Percentiles rank a stretch among this genome's conserved stretches.
Conservation (phyloP, 2,888 invertebrate genomes). For the Hirtodrosophila histrioides region DNA sequence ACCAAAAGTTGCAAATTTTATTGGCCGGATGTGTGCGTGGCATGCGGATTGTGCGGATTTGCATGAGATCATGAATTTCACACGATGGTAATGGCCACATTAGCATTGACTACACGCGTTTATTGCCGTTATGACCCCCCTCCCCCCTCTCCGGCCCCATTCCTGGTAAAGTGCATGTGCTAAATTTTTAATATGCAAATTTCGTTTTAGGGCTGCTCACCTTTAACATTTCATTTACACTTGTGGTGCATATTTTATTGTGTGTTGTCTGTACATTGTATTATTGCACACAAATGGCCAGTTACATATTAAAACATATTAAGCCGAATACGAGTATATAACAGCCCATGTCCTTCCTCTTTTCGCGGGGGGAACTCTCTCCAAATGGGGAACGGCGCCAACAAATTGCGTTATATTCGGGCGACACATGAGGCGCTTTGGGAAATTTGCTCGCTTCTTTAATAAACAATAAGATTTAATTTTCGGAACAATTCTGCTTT, state of each 20-base stretch:
- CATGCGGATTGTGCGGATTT: conserved; percentile 68
- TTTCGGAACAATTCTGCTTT: conserved; percentile 42
- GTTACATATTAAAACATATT: conserved; percentile 65
- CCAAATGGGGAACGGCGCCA: background rate
- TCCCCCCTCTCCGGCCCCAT: background rate
- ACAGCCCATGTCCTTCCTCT: background rate
- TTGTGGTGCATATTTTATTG: conserved; percentile 77
- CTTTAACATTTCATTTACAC: conserved; percentile 75
- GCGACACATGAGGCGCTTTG: conserved; percentile 36
- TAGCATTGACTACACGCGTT: conserved; percentile 77
- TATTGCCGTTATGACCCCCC: conserved; percentile 41
- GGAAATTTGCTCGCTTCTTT: conserved; percentile 43
- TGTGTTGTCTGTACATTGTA: conserved; percentile 41
- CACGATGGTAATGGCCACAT: conserved; percentile 74
- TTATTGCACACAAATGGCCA: conserved; percentile 74
- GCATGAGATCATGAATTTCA: conserved; percentile 77
- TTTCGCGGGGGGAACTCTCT: background rate
- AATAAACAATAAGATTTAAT: conserved; percentile 63
- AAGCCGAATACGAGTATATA: conserved; percentile 29
- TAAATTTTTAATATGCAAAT: conserved; percentile 78
- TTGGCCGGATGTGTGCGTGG: conserved; percentile 68
- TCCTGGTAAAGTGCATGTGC: conserved; percentile 67
- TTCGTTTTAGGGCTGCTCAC: conserved; percentile 30
- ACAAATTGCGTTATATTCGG: conserved; percentile 16
- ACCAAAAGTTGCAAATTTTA: conserved; percentile 78